Evolutionary conservation across 2,113 vertebrate species (phyloP), one percentile per base, ranked within the genome.

Genomic region (Ictalurus punctatus): DNA sequence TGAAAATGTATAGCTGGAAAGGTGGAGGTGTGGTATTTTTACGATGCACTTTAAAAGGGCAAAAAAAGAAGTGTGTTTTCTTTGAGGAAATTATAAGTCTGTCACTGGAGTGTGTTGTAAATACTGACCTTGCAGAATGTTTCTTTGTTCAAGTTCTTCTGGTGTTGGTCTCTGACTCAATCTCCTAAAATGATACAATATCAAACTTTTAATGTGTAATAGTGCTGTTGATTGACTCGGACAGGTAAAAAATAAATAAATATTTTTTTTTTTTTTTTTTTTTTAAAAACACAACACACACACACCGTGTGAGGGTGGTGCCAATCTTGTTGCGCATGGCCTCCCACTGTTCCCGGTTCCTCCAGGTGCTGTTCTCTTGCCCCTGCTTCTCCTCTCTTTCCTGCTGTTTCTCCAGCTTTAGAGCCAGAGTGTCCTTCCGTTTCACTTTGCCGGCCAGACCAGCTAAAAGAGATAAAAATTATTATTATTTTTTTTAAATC

Each of bases 71-170:
- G 5, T 6, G 52, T 0, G 14, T 40, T 83, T 61, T 0, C 1
- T 59, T 34, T 23, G 4, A 52, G 58, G 5, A 61, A 4, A 25
- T 61, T 23, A 37, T 1, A 59, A 25, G 14, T 34, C 27, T 30
- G 23, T 27, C 27, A 52, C 44, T 19, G 10, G 12, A 73, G 21
- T 2, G 1, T 27, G 56, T 30, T 10, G 16, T 25, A 7, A 4
- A n/a, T 52, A 81, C 89, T 81, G 52, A 99, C 98, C 97, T 58
- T 95, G 97, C 69, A 99, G 96, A 63, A 99, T 99, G 94, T 99
- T 99, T 92, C 98, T 97, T 91, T 99, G 97, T 92, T 98, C 98
- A 92, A 99, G 93, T 90, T 99, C 98, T 63, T 98, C 97, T 0
- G 96, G 95, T 4, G 96, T 95, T 0, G 98, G 98, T 90, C 98